Conservation (phyloP, 2,888 invertebrate genomes). For the Bruchidius siliquastri region DNA sequence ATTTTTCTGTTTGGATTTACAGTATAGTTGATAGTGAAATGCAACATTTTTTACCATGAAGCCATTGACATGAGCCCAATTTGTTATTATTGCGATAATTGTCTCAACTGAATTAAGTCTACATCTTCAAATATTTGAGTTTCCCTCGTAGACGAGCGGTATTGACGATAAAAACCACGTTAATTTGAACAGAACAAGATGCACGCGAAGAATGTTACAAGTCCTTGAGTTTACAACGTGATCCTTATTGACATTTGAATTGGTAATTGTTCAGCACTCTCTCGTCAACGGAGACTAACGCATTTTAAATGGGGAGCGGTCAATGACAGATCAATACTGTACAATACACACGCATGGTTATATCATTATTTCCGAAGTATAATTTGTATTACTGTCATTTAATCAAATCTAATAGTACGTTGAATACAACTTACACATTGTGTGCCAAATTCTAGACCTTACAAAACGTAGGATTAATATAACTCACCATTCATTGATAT, state of each 20-base stretch:
- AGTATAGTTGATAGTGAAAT: no score
- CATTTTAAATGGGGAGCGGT: background rate
- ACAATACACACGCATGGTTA: background rate
- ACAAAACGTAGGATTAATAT: no score
- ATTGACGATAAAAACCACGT: background rate
- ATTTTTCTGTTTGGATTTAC: no score
- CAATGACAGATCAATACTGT: background rate
- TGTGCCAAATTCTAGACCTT: no score
- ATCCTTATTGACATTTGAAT: background rate
- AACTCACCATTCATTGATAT: background rate
- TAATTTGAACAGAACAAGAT: background rate
- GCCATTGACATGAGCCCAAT: no score
- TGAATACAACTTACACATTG: no score
- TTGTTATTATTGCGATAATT: no score
- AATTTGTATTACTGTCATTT: no score
- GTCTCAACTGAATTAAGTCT: background rate
- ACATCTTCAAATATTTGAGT: background rate
- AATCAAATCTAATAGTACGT: no score
- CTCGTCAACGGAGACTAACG: background rate
- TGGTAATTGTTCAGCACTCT: background rate
- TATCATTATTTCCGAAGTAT: no score
- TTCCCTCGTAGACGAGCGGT: background rate
- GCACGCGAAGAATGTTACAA: background rate
- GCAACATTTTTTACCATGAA: no score
- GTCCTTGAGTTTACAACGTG: background rate